A percentile compares a stretch with the other conserved stretches of the same genome.
Conservation (phyloP, 35 echinoderm and acorn worm species). For the Eucidaris tribuloides region DNA sequence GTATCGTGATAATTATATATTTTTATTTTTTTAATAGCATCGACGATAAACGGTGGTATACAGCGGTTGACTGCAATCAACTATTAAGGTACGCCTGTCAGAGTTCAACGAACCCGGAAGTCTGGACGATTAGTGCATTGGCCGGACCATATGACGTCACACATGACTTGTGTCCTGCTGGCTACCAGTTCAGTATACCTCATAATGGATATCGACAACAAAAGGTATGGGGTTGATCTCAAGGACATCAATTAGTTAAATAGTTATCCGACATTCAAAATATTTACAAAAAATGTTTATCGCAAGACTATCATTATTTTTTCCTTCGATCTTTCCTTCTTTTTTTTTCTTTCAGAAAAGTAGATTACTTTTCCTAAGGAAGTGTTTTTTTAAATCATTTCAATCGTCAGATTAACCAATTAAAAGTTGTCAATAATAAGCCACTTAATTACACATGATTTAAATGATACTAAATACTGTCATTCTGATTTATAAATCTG, state of each 20-base stretch:
- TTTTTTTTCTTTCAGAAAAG: not conserved
- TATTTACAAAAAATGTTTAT: not conserved
- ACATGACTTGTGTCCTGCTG: conserved; percentile 35
- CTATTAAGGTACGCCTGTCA: conserved; percentile 67
- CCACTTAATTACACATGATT: too few species aligned
- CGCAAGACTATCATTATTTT: not conserved
- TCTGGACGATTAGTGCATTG: conserved; percentile 59
- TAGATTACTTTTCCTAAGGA: not conserved
- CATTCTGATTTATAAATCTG: too few species aligned
- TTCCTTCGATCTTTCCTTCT: not conserved
- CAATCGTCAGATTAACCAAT: not conserved
- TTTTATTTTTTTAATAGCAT: not conserved
- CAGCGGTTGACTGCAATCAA: conserved; percentile 28
- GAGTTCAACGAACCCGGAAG: conserved; percentile 38
- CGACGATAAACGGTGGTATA: conserved; percentile 62
- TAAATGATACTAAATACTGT: too few species aligned
- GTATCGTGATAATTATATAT: too few species aligned
- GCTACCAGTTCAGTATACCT: conserved; percentile 69
- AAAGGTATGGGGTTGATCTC: conserved; percentile 41
- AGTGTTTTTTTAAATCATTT: not conserved
- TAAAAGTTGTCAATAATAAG: too few species aligned
- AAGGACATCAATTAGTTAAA: too few species aligned
- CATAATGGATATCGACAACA: conserved; percentile 76
- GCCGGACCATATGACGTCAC: conserved; percentile 46
- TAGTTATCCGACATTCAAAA: too few species aligned